These are phyloP conservation scores for Lacanobia wlatinum DNA, from an alignment of 2,888 invertebrate genomes.

Conservation along the genomic window DNA sequence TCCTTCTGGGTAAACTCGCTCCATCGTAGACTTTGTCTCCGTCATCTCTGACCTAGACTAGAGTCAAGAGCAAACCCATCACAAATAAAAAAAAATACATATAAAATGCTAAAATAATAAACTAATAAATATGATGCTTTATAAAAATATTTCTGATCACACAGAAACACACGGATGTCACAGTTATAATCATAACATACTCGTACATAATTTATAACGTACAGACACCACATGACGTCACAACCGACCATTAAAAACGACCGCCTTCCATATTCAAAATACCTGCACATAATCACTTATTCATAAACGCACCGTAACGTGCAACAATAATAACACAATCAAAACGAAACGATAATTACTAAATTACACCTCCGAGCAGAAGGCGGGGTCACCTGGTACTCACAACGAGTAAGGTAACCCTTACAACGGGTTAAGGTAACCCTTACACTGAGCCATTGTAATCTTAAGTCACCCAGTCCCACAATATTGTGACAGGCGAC, in stretches of 20 bases:
- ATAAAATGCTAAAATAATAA: too few species aligned
- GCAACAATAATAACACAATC: conserved; percentile 36
- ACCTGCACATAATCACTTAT: conserved; percentile 21
- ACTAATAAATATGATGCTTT: too few species aligned
- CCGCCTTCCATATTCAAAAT: conserved; percentile 35
- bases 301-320: conserved; percentile 13
- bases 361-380: conserved; percentile 44
- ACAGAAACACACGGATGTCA: too few species aligned
- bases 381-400: conserved; percentile 52
- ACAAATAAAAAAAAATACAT: too few species aligned
- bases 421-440: conserved; percentile 45
- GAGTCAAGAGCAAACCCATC: too few species aligned
- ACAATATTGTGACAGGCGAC: conserved; percentile 79
- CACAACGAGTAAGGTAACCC: conserved; percentile 54
- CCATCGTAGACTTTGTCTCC: too few species aligned
- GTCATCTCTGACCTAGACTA: too few species aligned
- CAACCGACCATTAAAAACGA: conserved; percentile 7
- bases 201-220: not conserved
- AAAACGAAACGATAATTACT: conserved; percentile 53
- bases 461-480: conserved; percentile 56
- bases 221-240: conserved; percentile 40
- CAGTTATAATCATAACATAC: too few species aligned
- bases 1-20: too few species aligned
- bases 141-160: too few species aligned
- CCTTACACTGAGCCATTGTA: conserved; percentile 51